phyloP scores from a whole-genome alignment of 2,888 invertebrate genomes.

The Deladenus siricidicola region DNA sequence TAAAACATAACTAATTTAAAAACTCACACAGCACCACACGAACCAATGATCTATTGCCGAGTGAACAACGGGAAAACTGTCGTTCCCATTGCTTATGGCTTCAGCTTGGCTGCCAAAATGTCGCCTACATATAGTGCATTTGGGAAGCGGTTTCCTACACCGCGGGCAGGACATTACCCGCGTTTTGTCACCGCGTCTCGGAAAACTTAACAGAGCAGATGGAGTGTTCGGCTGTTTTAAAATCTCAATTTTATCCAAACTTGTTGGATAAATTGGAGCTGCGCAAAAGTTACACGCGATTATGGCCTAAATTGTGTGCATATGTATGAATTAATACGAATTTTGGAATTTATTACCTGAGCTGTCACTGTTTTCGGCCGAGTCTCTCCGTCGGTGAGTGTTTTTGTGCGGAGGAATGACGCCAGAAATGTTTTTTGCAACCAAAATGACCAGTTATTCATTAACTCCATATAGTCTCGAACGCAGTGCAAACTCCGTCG shows the following conservation, averaged over 20 bases:
- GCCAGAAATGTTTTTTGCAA: constrained; percentile 16
- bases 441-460: constrained; percentile 13
- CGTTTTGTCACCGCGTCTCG: constrained; percentile 13
- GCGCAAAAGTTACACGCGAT: constrained; percentile 28
- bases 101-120: constrained; percentile 19
- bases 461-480: constrained; percentile 13
- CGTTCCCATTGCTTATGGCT: background rate
- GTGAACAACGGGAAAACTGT: background rate
- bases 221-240: background rate
- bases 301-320: too few species aligned
- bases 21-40: constrained; percentile 25
- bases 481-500: constrained; percentile 14
- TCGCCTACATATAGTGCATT: constrained; percentile 20
- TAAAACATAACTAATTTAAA: background rate
- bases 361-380: constrained; percentile 5
- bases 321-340: too few species aligned
- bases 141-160: constrained; percentile 23
- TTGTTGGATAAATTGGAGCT: constrained; percentile 21
- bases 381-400: background rate
- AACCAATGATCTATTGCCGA: constrained; percentile 27
- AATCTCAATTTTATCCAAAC: constrained; percentile 18
- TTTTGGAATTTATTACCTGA: constrained; percentile 16
- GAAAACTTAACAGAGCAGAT: background rate
- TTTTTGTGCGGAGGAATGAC: constrained; percentile 14
- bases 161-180: constrained; percentile 19